phyloP scores from a whole-genome alignment of 2,888 invertebrate genomes.

The Neoitamus cyanurus region DNA sequence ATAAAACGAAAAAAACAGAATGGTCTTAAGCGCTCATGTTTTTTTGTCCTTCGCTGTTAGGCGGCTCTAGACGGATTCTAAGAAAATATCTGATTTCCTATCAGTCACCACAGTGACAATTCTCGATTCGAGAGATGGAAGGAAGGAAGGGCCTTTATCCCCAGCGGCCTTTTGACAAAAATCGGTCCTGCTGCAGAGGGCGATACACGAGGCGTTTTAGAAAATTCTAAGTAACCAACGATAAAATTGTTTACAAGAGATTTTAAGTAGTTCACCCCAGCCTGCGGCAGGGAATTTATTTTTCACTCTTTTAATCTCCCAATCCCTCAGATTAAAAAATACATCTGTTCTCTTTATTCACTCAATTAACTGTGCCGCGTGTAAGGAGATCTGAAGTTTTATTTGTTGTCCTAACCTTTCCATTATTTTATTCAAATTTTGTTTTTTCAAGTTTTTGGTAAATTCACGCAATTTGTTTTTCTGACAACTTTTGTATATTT shows the following conservation, averaged over 20 bases:
- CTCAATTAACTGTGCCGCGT: not conserved
- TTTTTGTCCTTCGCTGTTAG: not conserved
- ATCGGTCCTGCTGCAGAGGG: not conserved
- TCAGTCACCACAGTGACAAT: conserved; percentile 2
- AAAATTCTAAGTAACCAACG: not conserved
- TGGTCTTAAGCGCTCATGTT: not conserved
- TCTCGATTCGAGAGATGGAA: not conserved
- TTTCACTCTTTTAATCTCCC: not conserved
- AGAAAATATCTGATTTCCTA: conserved; percentile 8
- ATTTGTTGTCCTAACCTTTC: not conserved
- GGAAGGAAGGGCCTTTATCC: not conserved
- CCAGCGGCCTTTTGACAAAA: not conserved
- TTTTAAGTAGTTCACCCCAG: not conserved
- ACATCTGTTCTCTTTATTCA: not conserved
- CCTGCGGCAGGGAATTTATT: not conserved
- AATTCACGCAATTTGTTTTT: too few relatives aligned
- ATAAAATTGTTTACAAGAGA: not conserved
- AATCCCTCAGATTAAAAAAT: not conserved
- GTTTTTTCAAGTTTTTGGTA: too few relatives aligned
- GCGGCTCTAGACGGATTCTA: not conserved
- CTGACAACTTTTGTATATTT: too few relatives aligned
- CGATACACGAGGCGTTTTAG: not conserved
- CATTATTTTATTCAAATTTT: too few relatives aligned
- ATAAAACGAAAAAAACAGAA: not conserved
- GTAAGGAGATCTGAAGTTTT: not conserved